A percentile compares a stretch with the other conserved stretches of the same genome.
Conservation (phyloP, 2,113 vertebrate species). For the Serilophus lunatus region DNA sequence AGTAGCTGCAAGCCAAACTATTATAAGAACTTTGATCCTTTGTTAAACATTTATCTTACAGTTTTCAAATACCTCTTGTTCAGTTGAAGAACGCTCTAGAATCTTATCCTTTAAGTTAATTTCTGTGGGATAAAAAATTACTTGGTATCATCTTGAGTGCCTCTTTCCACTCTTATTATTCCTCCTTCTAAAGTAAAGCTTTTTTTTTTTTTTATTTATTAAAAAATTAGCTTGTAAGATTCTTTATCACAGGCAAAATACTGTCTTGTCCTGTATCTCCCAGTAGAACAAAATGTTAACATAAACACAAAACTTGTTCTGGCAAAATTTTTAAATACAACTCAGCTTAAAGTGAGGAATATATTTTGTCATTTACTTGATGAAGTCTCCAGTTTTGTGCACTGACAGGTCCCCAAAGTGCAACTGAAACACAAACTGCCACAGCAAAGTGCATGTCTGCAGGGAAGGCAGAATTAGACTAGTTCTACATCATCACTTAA, state of each 20-base stretch:
- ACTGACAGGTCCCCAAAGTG: background rate
- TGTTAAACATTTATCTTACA: background rate
- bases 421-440: background rate
- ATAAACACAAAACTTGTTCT: background rate
- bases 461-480: background rate
- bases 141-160: background rate
- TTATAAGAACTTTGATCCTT: background rate
- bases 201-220: background rate
- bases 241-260: background rate
- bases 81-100: conserved; percentile 24
- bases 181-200: background rate
- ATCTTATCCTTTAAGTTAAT: background rate
- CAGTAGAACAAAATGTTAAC: background rate
- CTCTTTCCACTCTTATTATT: background rate
- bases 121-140: background rate
- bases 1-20: background rate
- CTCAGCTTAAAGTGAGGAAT: background rate
- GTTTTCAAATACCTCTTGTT: conserved; percentile 3
- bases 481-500: background rate
- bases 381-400: background rate
- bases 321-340: background rate
- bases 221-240: background rate
- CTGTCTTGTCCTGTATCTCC: background rate
- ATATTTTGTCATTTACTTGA: background rate
- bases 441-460: background rate